These are phyloP conservation scores for Anguilla rostrata DNA, from an alignment of 2,113 vertebrate species.

Conservation along the genomic window DNA sequence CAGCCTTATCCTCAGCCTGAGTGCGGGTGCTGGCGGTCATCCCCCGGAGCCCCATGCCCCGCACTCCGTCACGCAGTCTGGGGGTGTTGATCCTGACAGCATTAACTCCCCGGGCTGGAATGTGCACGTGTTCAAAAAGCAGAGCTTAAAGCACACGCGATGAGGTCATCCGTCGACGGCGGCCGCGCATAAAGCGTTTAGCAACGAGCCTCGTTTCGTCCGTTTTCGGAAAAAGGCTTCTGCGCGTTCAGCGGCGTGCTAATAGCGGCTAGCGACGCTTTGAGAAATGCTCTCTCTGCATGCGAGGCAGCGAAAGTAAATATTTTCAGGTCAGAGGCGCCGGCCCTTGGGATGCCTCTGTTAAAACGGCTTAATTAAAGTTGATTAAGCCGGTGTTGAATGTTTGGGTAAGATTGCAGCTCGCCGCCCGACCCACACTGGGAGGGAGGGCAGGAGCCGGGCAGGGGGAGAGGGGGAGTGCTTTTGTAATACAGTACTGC, in stretches of 20 bases:
- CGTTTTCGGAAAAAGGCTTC: background rate
- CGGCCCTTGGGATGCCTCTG: background rate
- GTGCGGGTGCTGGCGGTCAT: background rate
- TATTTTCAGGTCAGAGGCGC: background rate
- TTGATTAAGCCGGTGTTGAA: background rate
- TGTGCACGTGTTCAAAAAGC: conserved; percentile 31
- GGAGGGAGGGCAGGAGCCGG: background rate
- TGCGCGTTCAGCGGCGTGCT: background rate
- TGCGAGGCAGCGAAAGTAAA: background rate
- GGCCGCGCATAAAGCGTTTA: background rate
- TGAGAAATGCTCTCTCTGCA: background rate
- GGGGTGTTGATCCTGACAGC: conserved; percentile 23
- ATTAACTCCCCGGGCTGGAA: conserved; percentile 35
- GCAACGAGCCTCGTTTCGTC: background rate
- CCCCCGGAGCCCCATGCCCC: conserved; percentile 31
- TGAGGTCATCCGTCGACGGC: background rate
- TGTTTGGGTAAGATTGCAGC: background rate
- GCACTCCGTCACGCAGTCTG: conserved; percentile 31
- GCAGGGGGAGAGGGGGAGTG: background rate
- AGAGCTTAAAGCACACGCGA: conserved; percentile 29
- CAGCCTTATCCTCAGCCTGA: background rate
- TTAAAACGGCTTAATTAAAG: background rate
- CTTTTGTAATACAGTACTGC: background rate
- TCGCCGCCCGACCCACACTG: background rate
- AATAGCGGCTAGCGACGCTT: background rate